Base-by-base conservation (phyloP, 2,113 vertebrate species). In the Elachura formosa region DNA sequence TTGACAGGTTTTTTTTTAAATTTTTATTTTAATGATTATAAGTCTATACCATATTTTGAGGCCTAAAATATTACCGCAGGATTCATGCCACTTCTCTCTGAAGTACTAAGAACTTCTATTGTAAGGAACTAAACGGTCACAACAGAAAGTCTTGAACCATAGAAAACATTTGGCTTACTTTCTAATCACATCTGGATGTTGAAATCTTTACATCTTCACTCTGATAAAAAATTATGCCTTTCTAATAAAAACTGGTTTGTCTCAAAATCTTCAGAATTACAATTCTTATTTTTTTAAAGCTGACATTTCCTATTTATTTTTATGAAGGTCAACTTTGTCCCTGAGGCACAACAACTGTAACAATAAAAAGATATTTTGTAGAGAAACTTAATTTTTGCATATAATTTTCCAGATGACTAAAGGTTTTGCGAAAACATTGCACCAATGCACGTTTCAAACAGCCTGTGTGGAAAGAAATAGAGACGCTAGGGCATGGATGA, bases 321-420 rank as follows among this genome's bases (percentile, higher is more conserved):
- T 72, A 83, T 15, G 20, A 94, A 95, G 67, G 36, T 67, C 41
- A 61, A 33, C 24, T 94, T 96, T 80, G 33, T 76, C 72, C 46
- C 46, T 76, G 31, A 83, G 84, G 76, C 83, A 90, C 45, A 55
- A 79, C 68, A 90, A 78, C 87, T 92, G 76, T 92, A 87, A 93
- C n/a, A 81, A 87, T 87, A 93, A 89, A 75, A 96, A 90, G 41
- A 63, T 54, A 29, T 40, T 86, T 90, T 84, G 33, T 62, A 94
- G 28, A 78, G 43, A 86, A 76, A 59, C 36, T 48, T 77, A 40
- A 17, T 54, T 25, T 28, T 79, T 92, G 14, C 12, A 3, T n/a
- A 88, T 56, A 69, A n/a, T 68, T 59, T 41, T 40, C 43, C 79
- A 92, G 34, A 55, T 66, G 46, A 20, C 40, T 83, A 62, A 49